Evolutionary conservation across 2,797 vertebrate genomes (phyloP).

Genomic region (Otus scops): DNA sequence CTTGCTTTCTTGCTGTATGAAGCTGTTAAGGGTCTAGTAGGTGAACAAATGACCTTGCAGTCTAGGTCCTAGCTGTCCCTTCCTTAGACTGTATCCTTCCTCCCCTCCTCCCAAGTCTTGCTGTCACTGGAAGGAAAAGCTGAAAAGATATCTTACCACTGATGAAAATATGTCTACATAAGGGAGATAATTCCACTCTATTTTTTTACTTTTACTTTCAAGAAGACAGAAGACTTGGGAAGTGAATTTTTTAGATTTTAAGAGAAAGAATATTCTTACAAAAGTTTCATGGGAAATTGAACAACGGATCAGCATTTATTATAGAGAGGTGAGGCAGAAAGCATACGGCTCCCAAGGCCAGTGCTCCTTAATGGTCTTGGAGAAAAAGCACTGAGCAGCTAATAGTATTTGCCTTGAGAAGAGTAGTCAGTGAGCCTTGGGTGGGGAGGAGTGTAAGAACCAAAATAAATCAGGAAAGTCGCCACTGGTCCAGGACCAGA

Average conservation of each 20-base stretch:
- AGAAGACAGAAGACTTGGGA: not conserved
- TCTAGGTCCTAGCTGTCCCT: not conserved
- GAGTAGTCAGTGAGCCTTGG: not conserved
- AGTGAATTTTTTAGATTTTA: not conserved
- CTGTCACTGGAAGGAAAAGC: not conserved
- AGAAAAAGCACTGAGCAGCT: not conserved
- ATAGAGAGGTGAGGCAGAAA: not conserved
- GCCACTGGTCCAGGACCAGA: not conserved
- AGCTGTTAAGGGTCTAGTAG: not conserved
- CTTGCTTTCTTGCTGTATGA: not conserved
- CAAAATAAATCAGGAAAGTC: not conserved
- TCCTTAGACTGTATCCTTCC: not conserved
- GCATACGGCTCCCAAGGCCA: not conserved
- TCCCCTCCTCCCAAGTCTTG: not conserved
- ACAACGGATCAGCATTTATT: not conserved
- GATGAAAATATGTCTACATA: not conserved
- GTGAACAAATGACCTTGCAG: not conserved
- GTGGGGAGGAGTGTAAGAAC: not conserved
- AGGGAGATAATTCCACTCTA: not conserved
- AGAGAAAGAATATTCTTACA: not conserved
- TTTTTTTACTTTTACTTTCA: not conserved
- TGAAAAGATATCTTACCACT: not conserved
- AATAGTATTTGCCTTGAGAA: not conserved
- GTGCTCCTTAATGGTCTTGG: not conserved
- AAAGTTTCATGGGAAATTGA: not conserved